Conservation (phyloP, 2,888 invertebrate genomes). For the Digitonthophagus gazella region DNA sequence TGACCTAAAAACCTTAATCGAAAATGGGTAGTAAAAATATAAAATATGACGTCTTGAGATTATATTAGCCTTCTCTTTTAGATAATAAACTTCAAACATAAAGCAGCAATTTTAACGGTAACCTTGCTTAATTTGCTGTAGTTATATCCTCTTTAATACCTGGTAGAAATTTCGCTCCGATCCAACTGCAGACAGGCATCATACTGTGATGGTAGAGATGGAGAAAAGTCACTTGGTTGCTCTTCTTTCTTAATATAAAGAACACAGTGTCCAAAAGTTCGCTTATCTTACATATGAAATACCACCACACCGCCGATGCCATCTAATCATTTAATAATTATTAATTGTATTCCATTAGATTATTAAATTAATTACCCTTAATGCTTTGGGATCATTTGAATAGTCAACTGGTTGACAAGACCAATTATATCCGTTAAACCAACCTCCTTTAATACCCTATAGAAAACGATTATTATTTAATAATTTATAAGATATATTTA, state of each 20-base stretch:
- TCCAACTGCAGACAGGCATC: slow-evolving; percentile 59
- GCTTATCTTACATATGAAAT: slow-evolving; percentile 56
- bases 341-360: neutral
- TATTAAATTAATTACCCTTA: slow-evolving; percentile 56
- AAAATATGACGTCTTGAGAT: neutral
- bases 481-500: neutral
- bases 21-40: neutral
- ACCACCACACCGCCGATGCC: slow-evolving; percentile 52
- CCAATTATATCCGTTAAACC: slow-evolving; percentile 63
- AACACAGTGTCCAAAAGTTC: slow-evolving; percentile 63
- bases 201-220: slow-evolving; percentile 67
- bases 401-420: slow-evolving; percentile 73
- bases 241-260: slow-evolving; percentile 67
- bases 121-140: too few species aligned
- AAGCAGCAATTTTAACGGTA: neutral
- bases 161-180: slow-evolving; percentile 56
- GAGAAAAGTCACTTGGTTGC: slow-evolving; percentile 64
- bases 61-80: too few species aligned
- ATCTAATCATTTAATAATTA: slow-evolving; percentile 43
- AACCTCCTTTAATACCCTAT: slow-evolving; percentile 46
- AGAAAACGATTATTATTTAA: neutral
- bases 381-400: slow-evolving; percentile 57
- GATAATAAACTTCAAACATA: neutral
- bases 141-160: too few species aligned
- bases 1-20: neutral